Base-by-base conservation (phyloP, 2,113 vertebrate species). In the Genyomyrus donnyi region DNA sequence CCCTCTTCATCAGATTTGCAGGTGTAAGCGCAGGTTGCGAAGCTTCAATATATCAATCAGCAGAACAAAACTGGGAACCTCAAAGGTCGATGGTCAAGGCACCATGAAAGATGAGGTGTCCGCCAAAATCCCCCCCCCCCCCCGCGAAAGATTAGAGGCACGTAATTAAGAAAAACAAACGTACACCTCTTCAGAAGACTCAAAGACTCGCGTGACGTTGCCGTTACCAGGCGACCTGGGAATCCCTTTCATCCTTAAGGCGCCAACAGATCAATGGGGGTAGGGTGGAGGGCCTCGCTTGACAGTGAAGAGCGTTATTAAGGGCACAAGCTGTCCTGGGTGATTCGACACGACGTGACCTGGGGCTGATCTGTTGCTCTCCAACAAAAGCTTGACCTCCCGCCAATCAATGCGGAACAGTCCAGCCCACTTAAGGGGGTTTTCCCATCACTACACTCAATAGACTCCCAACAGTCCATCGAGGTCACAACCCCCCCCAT, bases 181-280 rank as follows among this genome's bases (percentile, higher is more conserved):
- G n/a, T 13, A 17, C 85, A 87, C 50, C 45, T 13, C 46, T 35
- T 13, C 50, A 53, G 17, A 91, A 93, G 90, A 15, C 49, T 49
- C 27, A 45, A 92, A 90, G 93, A 93, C 94, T 87, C 92, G 90
- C 70, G 50, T 90, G 90, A 92, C 90, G 93, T 91, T 91, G 92
- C 87, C 91, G 91, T 92, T 92, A 92, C 90, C 84, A 94, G 85
- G 91, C 93, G 53, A 84, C 89, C 83, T 91, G 88, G 89, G 77
- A 87, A 91, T 53, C 39, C 24, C 52, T 91, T 89, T 89, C 85
- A 89, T 89, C 49, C 45, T 56, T 49, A 53, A 21, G 7, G 92
- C 92, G 91, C 53, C 42, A 46, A 91, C 93, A 93, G 94, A 94
- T 94, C 94, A 95, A 93, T 93, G 91, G 83, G 58, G 93, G 95